These are phyloP conservation scores for Sturnus vulgaris DNA, from an alignment of 2,113 vertebrate species.

Conservation along the genomic window DNA sequence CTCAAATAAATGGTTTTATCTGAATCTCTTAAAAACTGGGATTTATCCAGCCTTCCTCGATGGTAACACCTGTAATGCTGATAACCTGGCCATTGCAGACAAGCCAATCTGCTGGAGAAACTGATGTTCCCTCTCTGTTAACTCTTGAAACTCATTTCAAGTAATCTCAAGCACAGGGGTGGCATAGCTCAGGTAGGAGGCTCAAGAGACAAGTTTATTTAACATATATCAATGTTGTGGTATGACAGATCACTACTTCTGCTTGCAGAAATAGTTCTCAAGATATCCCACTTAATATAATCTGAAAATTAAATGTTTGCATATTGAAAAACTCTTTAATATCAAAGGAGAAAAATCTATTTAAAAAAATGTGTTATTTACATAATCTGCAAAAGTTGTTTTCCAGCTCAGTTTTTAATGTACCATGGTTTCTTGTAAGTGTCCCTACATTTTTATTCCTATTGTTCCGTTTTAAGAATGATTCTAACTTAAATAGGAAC, in stretches of 20 bases:
- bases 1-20: neutral
- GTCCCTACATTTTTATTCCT: neutral
- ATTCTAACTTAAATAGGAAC: neutral
- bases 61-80: neutral
- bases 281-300: neutral
- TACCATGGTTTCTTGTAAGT: neutral
- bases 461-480: neutral
- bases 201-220: neutral
- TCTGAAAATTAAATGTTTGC: neutral
- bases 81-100: neutral
- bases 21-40: neutral
- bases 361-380: neutral
- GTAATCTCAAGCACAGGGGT: neutral
- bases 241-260: neutral
- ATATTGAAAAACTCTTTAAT: neutral
- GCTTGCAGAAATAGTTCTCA: neutral
- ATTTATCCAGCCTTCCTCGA: neutral
- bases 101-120: neutral
- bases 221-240: fast-evolving
- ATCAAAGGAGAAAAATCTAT: neutral
- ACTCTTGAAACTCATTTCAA: neutral
- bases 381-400: neutral
- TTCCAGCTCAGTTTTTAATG: neutral
- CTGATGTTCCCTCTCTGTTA: neutral
- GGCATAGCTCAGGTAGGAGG: neutral